These are phyloP conservation scores for Chromis chromis DNA, from an alignment of 2,797 vertebrate species.

Conservation along the genomic window DNA sequence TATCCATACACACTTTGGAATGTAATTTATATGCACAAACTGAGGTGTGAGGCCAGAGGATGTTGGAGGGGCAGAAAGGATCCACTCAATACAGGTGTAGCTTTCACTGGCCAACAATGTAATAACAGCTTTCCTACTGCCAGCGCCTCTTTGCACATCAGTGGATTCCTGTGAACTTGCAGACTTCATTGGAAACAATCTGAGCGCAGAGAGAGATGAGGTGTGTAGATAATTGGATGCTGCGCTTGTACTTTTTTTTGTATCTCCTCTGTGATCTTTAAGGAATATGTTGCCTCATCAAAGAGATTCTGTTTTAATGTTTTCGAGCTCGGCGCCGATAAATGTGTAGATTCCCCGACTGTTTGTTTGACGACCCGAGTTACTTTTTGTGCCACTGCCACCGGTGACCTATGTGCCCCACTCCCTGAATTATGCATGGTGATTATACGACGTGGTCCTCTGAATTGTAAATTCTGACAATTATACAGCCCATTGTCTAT, in stretches of 20 bases:
- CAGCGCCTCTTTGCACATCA: constrained; percentile 48
- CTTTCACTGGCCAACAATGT: constrained; percentile 61
- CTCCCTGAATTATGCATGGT: constrained; percentile 80
- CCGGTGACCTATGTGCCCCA: constrained; percentile 72
- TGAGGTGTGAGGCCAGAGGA: constrained; percentile 76
- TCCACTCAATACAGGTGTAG: constrained; percentile 74
- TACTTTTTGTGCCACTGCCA: constrained; percentile 69
- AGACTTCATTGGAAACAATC: constrained; percentile 28
- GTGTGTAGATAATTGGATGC: constrained; percentile 40
- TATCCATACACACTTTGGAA: constrained; percentile 80
- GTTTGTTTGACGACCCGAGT: constrained; percentile 70
- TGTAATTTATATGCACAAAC: constrained; percentile 82
- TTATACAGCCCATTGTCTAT: constrained; percentile 88
- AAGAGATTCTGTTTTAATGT: constrained; percentile 19
- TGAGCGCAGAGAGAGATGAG: constrained; percentile 24
- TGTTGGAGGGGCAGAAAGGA: constrained; percentile 67
- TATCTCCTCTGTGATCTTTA: constrained; percentile 36
- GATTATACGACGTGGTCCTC: constrained; percentile 83
- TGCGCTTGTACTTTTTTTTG: constrained; percentile 28
- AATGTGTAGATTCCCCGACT: constrained; percentile 56
- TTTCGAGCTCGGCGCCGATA: constrained; percentile 23
- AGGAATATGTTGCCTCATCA: constrained; percentile 35
- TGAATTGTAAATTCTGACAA: constrained; percentile 87
- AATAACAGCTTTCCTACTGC: constrained; percentile 49
- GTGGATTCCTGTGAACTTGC: constrained; percentile 55